Conservation (phyloP, 2,888 invertebrate species). For the Rhingia campestris region DNA sequence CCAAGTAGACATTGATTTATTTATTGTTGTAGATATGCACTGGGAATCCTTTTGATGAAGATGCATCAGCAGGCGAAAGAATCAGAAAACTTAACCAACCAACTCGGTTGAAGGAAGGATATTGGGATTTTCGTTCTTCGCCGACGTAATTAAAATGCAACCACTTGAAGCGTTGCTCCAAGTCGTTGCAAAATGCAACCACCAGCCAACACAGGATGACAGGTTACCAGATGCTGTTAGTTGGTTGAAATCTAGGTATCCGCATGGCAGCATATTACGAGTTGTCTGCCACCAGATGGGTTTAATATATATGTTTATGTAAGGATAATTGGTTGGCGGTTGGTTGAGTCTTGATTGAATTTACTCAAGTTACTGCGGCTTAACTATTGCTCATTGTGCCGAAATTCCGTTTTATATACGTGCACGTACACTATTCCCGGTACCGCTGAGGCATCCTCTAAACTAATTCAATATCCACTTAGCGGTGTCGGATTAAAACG, state of each 20-base stretch:
- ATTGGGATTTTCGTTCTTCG: conserved; percentile 29
- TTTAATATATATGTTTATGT: background rate
- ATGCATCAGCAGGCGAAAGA: conserved; percentile 28
- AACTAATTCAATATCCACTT: background rate
- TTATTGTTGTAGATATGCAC: conserved; percentile 16
- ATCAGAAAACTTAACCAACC: conserved; percentile 43
- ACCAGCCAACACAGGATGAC: background rate
- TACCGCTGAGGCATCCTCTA: background rate
- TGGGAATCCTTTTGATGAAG: conserved; percentile 36
- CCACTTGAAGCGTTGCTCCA: conserved; percentile 10
- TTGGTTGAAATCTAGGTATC: conserved; percentile 37
- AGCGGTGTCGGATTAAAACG: conserved; percentile 1
- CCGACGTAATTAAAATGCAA: conserved; percentile 52
- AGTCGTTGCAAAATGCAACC: background rate
- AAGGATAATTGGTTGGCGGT: conserved; percentile 43
- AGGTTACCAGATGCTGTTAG: conserved; percentile 37
- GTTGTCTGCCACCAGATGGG: conserved; percentile 40
- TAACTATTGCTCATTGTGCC: no score
- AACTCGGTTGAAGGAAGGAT: conserved; percentile 26
- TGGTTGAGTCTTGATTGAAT: conserved; percentile 1
- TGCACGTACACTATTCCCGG: background rate
- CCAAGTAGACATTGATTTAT: conserved; percentile 53
- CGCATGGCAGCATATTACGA: conserved; percentile 27
- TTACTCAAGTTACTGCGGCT: background rate
- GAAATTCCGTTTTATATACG: no score